Evolutionary conservation across 2,888 invertebrate species (phyloP), one percentile per base, ranked within the genome.

Genomic region (Physocephala rufipes): DNA sequence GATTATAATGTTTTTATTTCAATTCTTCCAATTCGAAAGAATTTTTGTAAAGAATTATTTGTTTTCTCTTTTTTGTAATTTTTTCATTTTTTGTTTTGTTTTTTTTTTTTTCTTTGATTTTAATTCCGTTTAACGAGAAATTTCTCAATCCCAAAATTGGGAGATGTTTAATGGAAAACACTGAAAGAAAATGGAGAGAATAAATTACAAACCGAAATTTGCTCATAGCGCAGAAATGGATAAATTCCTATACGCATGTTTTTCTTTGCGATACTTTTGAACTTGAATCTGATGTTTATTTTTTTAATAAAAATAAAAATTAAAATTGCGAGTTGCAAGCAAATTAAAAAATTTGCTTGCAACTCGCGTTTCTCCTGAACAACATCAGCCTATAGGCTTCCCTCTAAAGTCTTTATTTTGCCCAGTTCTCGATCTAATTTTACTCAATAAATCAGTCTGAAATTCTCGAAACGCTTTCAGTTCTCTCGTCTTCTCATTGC

Each of bases 241-340:
- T 49, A 15, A 12, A 45, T 26, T 62, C n/a, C 36, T 71, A 72
- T 75, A 81, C 81, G 80, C 80, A 80, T 80, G 82, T 81, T 80
- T 71, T 80, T 78, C 28, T 15, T 58, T 12, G 7, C 63, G 19
- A 63, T 26, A 49, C 58, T 30, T 47, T 21, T 24, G 28, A 59
- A 36, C 53, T 36, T 36, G 36, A 36, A 36, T 36, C 4, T 9
- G 36, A 36, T 36, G n/a, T n/a, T n/a, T n/a, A n/a, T n/a, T n/a
- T n/a, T 1, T 58, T 28, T 26, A 58, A 28, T 9, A 24, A 19
- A 4, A 4, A 24, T 55, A 5, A 3, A 5, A 55, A 7, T 1
- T 7, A 55, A 13, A 55, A 70, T 13, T 19, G 13, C 45, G 30
- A 36, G 13, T 62, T 19, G 21, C 55, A 55, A 24, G 55, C 2